Conservation (phyloP, 2,797 vertebrate species). For the Rhinogobio ventralis region DNA sequence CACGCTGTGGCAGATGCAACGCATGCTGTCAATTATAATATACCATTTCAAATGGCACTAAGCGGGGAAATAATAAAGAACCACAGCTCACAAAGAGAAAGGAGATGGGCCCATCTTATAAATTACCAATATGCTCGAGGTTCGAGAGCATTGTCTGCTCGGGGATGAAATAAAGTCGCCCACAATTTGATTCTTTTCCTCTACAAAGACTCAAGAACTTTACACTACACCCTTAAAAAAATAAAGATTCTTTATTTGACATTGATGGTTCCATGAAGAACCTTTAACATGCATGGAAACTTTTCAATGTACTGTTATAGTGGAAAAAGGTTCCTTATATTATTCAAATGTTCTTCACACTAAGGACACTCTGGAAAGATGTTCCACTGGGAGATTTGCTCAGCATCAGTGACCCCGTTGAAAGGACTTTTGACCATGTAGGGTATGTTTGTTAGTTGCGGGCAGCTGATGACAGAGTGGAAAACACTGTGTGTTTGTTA, state of each 20-base stretch:
- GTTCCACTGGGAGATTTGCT: not conserved
- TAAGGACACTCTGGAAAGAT: not conserved
- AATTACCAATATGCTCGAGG: not conserved
- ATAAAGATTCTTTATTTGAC: not conserved
- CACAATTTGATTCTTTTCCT: not conserved
- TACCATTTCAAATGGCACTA: constrained; percentile 30
- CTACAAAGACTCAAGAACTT: not conserved
- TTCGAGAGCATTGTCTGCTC: not conserved
- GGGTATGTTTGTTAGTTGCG: not conserved
- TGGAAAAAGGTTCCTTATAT: no score
- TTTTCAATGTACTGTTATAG: not conserved
- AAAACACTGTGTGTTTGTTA: not conserved
- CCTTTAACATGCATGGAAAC: not conserved
- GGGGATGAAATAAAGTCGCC: not conserved
- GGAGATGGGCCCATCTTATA: not conserved
- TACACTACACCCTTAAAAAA: not conserved
- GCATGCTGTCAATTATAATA: constrained; percentile 42
- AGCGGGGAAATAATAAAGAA: constrained; percentile 19
- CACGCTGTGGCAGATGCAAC: constrained; percentile 25
- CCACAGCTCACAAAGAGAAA: constrained; percentile 6
- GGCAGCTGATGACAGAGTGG: not conserved
- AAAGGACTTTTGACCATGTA: not conserved
- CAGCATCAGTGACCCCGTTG: not conserved
- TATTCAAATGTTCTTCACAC: not conserved
- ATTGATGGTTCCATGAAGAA: not conserved